Evolutionary conservation across 2,888 invertebrate species (phyloP), one percentile per base, ranked within the genome.

Genomic region (Biston stratarius): DNA sequence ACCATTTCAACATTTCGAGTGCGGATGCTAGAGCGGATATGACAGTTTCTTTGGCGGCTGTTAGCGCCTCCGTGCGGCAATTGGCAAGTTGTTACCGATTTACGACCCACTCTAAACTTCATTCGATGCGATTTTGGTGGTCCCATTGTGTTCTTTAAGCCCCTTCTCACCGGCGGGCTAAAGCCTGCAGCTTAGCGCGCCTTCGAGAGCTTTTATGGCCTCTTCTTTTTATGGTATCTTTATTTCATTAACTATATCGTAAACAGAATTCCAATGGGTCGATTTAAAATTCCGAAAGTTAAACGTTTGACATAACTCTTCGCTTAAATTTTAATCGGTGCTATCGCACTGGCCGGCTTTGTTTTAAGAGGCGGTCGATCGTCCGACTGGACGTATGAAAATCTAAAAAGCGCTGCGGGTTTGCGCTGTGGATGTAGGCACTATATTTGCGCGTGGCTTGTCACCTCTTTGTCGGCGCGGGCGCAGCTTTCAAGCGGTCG

Each of bases 51-150:
- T 84, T 81, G 80, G 78, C 79, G 78, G 84, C 84, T 79, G 85
- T 93, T 93, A 91, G 88, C 92, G 93, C 92, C 93, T 91, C 92
- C 87, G 92, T 90, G 90, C 84, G 87, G 88, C 91, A 89, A 93
- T 92, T 92, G 89, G 92, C 92, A 75, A 87, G 91, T 89, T 88
- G 89, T 92, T 90, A 91, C 91, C 90, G 90, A 90, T 93, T 94
- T 87, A 87, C 76, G 84, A 83, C 86, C 91, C 91, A 90, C 93
- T 92, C 92, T 88, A 84, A 90, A 90, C 80, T 90, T 90, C 87
- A 90, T 90, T 86, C 88, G 83, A 84, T 82, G 84, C 90, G 84
- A 87, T 89, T 90, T 84, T 87, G 93, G 93, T 93, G 93, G 93
- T 94, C 93, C 92, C 86, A 91, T 94, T 93, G 92, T 93, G 79